These are phyloP conservation scores for Poicephalus gulielmi DNA, from an alignment of 2,113 vertebrate genomes.

Conservation along the genomic window DNA sequence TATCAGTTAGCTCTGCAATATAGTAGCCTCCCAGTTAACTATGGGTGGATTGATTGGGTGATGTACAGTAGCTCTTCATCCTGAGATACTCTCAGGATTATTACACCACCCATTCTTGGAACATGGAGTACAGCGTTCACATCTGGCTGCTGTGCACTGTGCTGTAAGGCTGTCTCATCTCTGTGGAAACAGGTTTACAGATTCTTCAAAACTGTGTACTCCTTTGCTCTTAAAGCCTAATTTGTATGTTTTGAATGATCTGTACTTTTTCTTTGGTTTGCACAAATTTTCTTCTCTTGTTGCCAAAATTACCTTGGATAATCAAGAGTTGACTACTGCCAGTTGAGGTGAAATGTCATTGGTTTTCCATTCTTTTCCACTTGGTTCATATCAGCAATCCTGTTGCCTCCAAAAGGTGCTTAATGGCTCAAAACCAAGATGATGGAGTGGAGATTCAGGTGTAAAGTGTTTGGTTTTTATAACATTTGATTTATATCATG, in stretches of 20 bases:
- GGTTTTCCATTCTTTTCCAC: neutral
- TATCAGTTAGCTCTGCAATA: neutral
- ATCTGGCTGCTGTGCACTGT: neutral
- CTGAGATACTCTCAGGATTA: neutral
- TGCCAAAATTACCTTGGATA: neutral
- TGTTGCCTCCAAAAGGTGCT: neutral
- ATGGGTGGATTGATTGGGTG: neutral
- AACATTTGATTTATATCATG: accelerated
- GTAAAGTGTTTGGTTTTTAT: neutral
- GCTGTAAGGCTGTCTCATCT: neutral
- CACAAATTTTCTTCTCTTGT: neutral
- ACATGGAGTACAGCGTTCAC: neutral
- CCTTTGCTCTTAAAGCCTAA: neutral
- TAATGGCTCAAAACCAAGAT: neutral
- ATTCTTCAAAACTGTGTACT: neutral
- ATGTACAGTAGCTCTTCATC: neutral
- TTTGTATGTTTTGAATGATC: neutral
- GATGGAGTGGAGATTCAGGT: neutral
- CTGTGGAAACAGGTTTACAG: neutral
- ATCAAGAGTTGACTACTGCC: neutral
- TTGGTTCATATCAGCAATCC: neutral
- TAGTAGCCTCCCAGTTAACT: neutral
- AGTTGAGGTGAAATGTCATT: neutral
- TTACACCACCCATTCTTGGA: neutral
- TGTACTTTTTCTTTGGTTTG: neutral